These are phyloP conservation scores for Daboia siamensis DNA, from an alignment of 2,113 vertebrate genomes.

Conservation along the genomic window DNA sequence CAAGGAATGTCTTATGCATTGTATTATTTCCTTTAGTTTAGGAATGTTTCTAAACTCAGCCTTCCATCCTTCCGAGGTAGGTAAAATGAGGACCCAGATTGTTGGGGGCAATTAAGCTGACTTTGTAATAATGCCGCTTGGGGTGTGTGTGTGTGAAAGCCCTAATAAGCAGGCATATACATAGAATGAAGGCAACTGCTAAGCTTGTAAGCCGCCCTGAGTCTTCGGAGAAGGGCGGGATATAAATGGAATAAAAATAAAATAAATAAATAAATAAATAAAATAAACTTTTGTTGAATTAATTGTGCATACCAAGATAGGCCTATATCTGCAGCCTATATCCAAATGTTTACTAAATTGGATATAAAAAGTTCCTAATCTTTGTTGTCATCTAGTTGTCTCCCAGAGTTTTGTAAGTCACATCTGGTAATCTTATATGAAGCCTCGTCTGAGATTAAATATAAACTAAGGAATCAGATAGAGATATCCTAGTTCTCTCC, in stretches of 20 bases:
- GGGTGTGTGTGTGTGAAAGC: no score
- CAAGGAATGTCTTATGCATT: background rate
- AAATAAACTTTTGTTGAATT: background rate
- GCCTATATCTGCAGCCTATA: background rate
- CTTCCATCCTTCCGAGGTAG: no score
- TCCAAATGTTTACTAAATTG: background rate
- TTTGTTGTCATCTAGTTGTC: background rate
- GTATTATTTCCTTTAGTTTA: background rate
- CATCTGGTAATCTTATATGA: background rate
- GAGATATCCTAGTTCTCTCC: background rate
- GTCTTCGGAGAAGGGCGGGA: no score
- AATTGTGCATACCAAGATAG: background rate
- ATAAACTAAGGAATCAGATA: background rate
- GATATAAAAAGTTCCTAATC: background rate
- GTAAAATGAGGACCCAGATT: no score
- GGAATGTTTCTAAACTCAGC: background rate
- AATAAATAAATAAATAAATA: no score
- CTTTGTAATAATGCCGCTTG: no score
- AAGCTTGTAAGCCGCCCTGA: no score
- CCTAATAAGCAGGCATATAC: no score
- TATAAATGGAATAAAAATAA: no score
- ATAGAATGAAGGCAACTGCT: no score
- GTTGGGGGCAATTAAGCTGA: no score
- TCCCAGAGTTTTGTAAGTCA: background rate
- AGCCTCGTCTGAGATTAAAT: background rate